Conservation (phyloP, 2,797 vertebrate genomes). For the Crypturellus tataupa region DNA sequence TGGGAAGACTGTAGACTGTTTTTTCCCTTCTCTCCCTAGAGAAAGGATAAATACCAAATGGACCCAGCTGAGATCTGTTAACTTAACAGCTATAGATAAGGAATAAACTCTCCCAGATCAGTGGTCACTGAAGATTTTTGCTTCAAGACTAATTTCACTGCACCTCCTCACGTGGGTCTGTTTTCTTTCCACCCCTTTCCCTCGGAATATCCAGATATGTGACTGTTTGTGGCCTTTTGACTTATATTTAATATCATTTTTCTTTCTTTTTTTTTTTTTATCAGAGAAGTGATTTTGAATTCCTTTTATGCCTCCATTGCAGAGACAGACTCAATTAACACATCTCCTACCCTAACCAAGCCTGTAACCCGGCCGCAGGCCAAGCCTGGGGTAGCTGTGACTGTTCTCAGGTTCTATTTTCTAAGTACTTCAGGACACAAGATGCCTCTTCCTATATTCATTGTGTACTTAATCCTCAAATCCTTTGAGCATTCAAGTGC, state of each 20-base stretch:
- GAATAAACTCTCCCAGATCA: constrained; percentile 54
- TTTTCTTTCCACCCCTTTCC: not conserved
- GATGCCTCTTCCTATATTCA: not conserved
- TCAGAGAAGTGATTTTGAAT: not conserved
- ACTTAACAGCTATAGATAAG: constrained; percentile 73
- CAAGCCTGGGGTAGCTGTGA: not conserved
- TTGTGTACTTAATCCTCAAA: not conserved
- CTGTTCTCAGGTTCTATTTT: not conserved
- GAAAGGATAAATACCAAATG: constrained; percentile 77
- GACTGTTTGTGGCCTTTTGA: not conserved
- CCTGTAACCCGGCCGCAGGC: not conserved
- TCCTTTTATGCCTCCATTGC: not conserved
- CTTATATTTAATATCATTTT: not conserved
- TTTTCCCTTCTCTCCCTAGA: constrained; percentile 82
- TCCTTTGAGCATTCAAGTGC: not conserved
- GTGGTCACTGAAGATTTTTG: constrained; percentile 9
- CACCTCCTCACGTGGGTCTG: not conserved
- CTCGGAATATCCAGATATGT: not conserved
- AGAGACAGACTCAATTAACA: not conserved
- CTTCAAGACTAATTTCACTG: not conserved
- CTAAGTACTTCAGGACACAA: not conserved
- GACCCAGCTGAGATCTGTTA: constrained; percentile 75
- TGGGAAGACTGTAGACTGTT: constrained; percentile 75
- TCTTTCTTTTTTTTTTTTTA: not conserved
- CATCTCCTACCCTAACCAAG: not conserved